Conservation (phyloP, 2,113 vertebrate species). For the Scomber colias region DNA sequence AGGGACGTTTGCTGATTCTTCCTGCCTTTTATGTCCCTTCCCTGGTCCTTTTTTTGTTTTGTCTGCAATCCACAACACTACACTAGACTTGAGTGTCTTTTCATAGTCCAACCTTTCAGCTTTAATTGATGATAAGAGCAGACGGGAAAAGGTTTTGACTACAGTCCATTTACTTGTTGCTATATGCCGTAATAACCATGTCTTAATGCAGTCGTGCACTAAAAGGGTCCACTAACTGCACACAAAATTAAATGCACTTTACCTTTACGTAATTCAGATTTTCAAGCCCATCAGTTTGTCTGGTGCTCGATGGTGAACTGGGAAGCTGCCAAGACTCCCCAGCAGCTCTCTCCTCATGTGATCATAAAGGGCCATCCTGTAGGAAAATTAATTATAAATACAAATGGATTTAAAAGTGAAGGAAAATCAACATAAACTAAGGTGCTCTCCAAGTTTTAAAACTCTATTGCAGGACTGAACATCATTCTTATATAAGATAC, state of each 20-base stretch:
- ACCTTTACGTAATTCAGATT: not conserved
- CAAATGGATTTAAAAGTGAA: not conserved
- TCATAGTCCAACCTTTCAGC: slow-evolving; percentile 1
- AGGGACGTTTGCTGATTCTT: not conserved
- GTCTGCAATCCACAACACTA: not conserved
- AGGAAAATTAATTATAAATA: not conserved
- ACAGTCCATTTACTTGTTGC: slow-evolving; percentile 17
- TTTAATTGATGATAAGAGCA: not conserved
- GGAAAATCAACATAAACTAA: too few species aligned
- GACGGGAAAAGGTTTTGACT: not conserved
- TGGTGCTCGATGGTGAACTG: not conserved
- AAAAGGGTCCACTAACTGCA: not conserved
- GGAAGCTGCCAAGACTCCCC: not conserved
- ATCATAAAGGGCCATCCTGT: not conserved
- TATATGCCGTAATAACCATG: not conserved
- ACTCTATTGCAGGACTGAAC: too few species aligned
- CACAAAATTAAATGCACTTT: slow-evolving; percentile 35
- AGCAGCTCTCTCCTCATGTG: not conserved
- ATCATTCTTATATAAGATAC: too few species aligned
- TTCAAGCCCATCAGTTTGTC: not conserved
- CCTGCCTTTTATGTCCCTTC: not conserved
- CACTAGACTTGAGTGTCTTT: not conserved
- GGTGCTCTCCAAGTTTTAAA: too few species aligned
- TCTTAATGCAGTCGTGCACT: slow-evolving; percentile 5
- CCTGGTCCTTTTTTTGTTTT: not conserved